These are phyloP conservation scores for Rhea pennata DNA, from an alignment of 2,113 vertebrate genomes.

Conservation along the genomic window DNA sequence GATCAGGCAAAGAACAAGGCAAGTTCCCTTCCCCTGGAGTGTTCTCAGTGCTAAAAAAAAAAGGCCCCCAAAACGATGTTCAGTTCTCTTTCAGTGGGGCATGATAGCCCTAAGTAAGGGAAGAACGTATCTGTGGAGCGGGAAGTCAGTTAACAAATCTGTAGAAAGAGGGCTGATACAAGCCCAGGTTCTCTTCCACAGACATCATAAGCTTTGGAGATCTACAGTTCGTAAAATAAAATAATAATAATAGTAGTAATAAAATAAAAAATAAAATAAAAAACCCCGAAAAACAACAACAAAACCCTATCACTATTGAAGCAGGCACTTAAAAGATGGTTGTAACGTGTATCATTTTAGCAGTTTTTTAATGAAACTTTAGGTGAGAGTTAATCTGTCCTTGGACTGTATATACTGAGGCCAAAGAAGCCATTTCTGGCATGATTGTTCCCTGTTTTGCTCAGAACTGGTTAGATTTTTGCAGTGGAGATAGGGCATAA, in stretches of 20 bases:
- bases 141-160: neutral
- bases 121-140: neutral
- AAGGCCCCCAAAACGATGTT: neutral
- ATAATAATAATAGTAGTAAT: too few relatives aligned
- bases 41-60: neutral
- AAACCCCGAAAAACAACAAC: neutral
- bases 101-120: neutral
- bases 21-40: neutral
- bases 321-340: neutral
- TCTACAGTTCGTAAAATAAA: fast-evolving
- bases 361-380: neutral
- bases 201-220: neutral
- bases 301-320: neutral
- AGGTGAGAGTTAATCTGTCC: neutral
- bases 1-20: neutral
- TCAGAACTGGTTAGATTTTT: neutral
- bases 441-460: neutral
- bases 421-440: neutral
- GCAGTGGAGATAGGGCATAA: neutral
- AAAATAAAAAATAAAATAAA: neutral
- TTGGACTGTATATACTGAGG: neutral
- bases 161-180: neutral
- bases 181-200: fast-evolving
- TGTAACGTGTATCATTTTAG: neutral
- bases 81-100: fast-evolving